phyloP scores from a whole-genome alignment of 1,140 invertebrate species.

The Nomia melanderi region DNA sequence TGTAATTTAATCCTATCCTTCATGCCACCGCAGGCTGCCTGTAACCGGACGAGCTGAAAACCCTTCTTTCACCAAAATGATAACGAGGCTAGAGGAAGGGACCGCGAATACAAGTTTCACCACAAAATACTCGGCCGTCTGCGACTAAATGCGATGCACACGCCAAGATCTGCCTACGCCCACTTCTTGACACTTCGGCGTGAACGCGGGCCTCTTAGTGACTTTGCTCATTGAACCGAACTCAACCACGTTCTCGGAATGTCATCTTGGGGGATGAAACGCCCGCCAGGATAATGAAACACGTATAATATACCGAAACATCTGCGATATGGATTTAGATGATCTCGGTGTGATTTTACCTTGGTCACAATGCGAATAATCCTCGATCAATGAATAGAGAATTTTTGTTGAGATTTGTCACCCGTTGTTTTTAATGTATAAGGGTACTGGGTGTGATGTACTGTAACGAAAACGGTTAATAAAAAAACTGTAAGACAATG shows the following conservation, averaged over 20 bases:
- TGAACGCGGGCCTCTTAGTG: conserved; percentile 21
- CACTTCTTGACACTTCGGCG: conserved; percentile 39
- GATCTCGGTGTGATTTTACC: too few species aligned
- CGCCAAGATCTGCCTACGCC: conserved; percentile 30
- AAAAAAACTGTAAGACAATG: too few species aligned
- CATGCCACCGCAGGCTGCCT: conserved; percentile 4
- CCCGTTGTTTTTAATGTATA: too few species aligned
- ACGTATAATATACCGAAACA: conserved; percentile 25
- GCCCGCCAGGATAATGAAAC: conserved; percentile 11
- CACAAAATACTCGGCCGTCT: conserved; percentile 35
- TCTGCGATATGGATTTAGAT: conserved; percentile 12
- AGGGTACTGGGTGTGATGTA: too few species aligned
- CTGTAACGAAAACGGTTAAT: too few species aligned
- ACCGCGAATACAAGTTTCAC: conserved; percentile 42
- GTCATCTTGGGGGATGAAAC: conserved; percentile 25
- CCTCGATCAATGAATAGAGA: not conserved
- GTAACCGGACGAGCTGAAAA: conserved; percentile 27
- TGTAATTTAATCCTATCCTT: conserved; percentile 41
- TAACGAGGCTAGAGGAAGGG: conserved; percentile 35
- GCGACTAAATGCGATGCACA: conserved; percentile 33
- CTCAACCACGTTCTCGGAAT: not conserved
- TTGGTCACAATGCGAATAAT: not conserved
- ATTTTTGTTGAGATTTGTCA: too few species aligned
- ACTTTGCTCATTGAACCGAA: conserved; percentile 42
- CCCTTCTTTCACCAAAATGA: conserved; percentile 32